Evolutionary conservation across 2,797 vertebrate genomes (phyloP).

Genomic region (Tinamus major): DNA sequence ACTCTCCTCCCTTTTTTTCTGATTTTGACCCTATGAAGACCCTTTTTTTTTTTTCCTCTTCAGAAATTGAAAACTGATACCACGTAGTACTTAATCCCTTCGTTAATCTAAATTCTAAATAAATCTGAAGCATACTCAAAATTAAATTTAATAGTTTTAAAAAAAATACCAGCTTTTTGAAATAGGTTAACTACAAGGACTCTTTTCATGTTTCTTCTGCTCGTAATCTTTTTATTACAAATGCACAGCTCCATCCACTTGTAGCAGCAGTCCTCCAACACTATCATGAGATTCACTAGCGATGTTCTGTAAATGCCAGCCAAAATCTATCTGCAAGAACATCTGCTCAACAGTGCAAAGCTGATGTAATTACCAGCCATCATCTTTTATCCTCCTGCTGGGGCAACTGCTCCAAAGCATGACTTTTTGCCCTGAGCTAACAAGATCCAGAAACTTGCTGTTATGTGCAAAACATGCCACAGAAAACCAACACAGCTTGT

Average conservation of each 20-base stretch:
- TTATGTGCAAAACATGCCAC: constrained; percentile 73
- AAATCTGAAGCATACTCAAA: background rate
- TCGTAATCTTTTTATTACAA: constrained; percentile 51
- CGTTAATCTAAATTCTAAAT: background rate
- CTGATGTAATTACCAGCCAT: constrained; percentile 83
- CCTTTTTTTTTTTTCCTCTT: background rate
- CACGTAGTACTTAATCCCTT: background rate
- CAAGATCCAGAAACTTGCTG: constrained; percentile 79
- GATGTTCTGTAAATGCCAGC: constrained; percentile 80
- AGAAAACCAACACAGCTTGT: constrained; percentile 67
- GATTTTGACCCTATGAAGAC: background rate
- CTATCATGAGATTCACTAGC: constrained; percentile 72
- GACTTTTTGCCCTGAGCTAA: constrained; percentile 82
- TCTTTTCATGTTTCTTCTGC: constrained; percentile 11
- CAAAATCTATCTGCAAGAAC: constrained; percentile 82
- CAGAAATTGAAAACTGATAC: background rate
- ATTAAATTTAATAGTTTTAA: background rate
- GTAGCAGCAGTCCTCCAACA: constrained; percentile 56
- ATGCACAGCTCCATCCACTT: constrained; percentile 58
- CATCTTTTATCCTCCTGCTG: constrained; percentile 84
- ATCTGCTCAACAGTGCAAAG: constrained; percentile 84
- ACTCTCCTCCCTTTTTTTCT: background rate
- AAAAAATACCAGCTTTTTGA: background rate
- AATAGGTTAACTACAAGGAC: background rate
- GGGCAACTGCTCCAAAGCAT: constrained; percentile 82